These are phyloP conservation scores for Enteromius thamalakanensis DNA, from an alignment of 2,797 vertebrate genomes.

Conservation along the genomic window DNA sequence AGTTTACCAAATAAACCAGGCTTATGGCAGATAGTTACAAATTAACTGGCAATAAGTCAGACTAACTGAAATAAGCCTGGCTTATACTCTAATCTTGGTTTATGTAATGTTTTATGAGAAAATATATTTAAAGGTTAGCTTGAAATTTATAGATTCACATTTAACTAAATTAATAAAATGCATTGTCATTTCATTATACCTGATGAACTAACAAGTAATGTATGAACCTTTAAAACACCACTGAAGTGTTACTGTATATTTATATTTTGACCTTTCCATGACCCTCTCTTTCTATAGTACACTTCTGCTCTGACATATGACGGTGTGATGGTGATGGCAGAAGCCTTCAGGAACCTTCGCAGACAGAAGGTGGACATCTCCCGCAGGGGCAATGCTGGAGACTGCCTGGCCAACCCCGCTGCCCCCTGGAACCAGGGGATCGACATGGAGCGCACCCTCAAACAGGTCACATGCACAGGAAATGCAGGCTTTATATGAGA, in stretches of 20 bases:
- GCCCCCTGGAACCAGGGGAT: conserved; percentile 99
- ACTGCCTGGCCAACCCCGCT: conserved; percentile 97
- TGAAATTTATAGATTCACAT: not conserved
- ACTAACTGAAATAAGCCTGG: no score
- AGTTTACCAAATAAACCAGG: no score
- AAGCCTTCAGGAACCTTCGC: conserved; percentile 95
- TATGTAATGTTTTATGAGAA: no score
- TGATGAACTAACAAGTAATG: not conserved
- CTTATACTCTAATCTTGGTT: no score
- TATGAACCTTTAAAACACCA: not conserved
- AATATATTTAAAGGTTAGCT: not conserved
- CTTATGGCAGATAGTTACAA: no score
- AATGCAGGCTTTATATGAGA: not conserved
- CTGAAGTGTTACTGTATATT: not conserved
- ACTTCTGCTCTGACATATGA: conserved; percentile 97
- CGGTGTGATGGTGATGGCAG: conserved; percentile 97
- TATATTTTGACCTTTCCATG: conserved; percentile 36
- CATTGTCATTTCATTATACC: not conserved
- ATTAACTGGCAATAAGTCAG: no score
- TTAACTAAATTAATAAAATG: not conserved
- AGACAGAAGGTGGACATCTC: conserved; percentile 98
- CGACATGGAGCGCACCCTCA: conserved; percentile 97
- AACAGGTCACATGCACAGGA: conserved; percentile 83
- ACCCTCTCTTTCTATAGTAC: conserved; percentile 78
- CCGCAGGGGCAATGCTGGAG: conserved; percentile 94